Percentiles rank a stretch among this genome's conserved stretches.
These are phyloP conservation scores for Apomyelois bistriatella DNA, from an alignment of 2,888 invertebrate genomes.

Conservation along the genomic window DNA sequence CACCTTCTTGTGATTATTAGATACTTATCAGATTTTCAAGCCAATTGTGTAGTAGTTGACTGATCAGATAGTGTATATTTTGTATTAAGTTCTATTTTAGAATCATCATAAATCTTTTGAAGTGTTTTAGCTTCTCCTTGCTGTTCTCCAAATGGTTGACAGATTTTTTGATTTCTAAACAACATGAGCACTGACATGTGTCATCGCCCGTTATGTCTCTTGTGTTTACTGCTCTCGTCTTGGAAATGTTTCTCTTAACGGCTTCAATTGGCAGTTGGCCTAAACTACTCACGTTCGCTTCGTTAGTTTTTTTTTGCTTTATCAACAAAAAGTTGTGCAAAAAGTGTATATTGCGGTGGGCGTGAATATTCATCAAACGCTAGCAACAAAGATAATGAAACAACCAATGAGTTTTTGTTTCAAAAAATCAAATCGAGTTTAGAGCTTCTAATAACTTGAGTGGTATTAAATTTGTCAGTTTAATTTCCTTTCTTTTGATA, in stretches of 20 bases:
- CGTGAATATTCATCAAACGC: background rate
- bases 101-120: background rate
- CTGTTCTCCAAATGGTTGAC: background rate
- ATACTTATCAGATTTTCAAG: constrained; percentile 27
- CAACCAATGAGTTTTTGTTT: too few species aligned
- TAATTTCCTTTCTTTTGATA: too few species aligned
- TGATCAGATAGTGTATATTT: constrained; percentile 18
- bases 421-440: background rate
- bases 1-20: constrained; percentile 28
- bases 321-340: constrained; percentile 17
- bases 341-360: constrained; percentile 9
- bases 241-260: constrained; percentile 17
- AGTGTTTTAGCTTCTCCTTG: background rate
- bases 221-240: constrained; percentile 23
- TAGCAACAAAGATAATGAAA: background rate
- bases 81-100: background rate
- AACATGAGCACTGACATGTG: constrained; percentile 31
- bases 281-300: constrained; percentile 20
- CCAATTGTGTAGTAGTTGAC: constrained; percentile 31
- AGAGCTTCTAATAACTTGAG: background rate
- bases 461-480: background rate
- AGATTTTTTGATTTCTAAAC: constrained; percentile 28
- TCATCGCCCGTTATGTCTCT: constrained; percentile 32
- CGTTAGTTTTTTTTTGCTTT: constrained; percentile 16
- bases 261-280: constrained; percentile 24